Evolutionary conservation across 2,888 invertebrate genomes (phyloP).

Genomic region (Elegia similella): DNA sequence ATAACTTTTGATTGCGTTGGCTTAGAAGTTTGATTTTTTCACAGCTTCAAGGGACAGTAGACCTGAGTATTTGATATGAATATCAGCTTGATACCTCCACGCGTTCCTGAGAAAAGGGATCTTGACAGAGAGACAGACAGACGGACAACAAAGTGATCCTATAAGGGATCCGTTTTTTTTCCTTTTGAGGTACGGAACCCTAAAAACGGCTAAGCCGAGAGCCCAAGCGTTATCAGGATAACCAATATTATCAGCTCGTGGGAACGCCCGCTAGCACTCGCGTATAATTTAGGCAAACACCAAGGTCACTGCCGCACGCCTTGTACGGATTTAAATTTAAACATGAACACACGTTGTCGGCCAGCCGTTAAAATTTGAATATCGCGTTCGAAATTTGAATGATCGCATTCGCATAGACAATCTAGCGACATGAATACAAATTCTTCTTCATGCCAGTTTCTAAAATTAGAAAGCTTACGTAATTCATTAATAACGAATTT

Average conservation of each 20-base stretch:
- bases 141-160: no score
- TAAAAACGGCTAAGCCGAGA: not conserved
- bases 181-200: no score
- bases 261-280: not conserved
- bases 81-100: no score
- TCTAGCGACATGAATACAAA: not conserved
- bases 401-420: slow-evolving; percentile 18
- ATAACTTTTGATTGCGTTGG: no score
- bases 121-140: no score
- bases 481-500: not conserved
- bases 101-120: no score
- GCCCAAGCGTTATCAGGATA: not conserved
- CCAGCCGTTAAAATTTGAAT: slow-evolving; percentile 13
- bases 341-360: slow-evolving; percentile 25
- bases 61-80: no score
- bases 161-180: no score
- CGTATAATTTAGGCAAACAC: slow-evolving; percentile 11
- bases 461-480: not conserved
- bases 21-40: no score
- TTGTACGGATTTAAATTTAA: slow-evolving; percentile 34
- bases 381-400: slow-evolving; percentile 21
- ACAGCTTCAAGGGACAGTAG: no score
- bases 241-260: slow-evolving; percentile 2
- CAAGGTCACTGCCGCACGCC: slow-evolving; percentile 30
- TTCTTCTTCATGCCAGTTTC: not conserved